Percentiles rank a stretch among this genome's conserved stretches.
phyloP scores from a whole-genome alignment of 2,797 vertebrate species.

The Uromys caudimaculatus region DNA sequence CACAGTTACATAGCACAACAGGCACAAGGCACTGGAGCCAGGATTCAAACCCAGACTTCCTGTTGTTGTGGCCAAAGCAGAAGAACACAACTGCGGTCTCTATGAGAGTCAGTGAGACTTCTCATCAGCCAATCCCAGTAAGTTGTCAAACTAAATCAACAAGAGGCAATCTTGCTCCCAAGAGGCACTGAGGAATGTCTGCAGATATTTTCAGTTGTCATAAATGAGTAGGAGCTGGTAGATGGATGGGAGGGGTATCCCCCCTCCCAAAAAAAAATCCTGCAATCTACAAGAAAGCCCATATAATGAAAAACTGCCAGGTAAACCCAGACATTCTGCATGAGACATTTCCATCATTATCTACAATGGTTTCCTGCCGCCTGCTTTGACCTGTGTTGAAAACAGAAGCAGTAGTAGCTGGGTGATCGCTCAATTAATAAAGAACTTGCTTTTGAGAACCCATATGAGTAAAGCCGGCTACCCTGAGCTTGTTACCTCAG shows the following conservation, averaged over 20 bases:
- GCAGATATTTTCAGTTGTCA: neutral
- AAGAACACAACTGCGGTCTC: neutral
- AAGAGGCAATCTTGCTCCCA: neutral
- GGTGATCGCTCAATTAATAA: neutral
- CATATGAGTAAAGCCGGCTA: neutral
- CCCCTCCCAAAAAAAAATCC: neutral
- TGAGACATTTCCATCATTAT: neutral
- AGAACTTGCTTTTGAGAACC: neutral
- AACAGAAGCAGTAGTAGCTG: neutral
- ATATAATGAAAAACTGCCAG: neutral
- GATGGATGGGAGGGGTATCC: neutral
- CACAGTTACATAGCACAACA: neutral
- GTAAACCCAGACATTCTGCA: neutral
- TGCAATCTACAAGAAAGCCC: neutral
- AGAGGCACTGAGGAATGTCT: neutral
- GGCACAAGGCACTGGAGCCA: neutral
- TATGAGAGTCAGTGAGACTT: neutral
- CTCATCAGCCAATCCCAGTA: neutral
- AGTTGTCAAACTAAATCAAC: neutral
- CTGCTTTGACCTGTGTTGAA: neutral
- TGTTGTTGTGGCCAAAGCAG: neutral
- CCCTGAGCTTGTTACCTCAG: neutral
- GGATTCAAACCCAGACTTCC: constrained; percentile 22
- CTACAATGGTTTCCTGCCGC: neutral
- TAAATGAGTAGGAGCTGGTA: neutral